Conservation (phyloP, 2,888 invertebrate species). For the Chromoteleia sp. region DNA sequence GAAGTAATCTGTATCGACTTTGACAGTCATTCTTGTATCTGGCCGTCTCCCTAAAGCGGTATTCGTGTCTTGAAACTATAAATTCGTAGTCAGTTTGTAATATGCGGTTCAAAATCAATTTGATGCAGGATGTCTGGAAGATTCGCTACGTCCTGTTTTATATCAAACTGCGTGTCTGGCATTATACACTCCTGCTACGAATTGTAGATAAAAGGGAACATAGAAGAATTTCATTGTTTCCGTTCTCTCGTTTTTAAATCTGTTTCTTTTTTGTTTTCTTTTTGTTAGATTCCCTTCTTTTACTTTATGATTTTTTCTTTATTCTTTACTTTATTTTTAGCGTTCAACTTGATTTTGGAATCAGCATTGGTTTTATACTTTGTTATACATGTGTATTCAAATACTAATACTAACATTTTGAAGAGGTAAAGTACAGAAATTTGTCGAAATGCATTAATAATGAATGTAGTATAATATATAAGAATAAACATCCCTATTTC, state of each 20-base stretch:
- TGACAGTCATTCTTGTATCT: slow-evolving; percentile 79
- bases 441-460: slow-evolving; percentile 19
- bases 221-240: slow-evolving; percentile 50
- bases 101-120: slow-evolving; percentile 70
- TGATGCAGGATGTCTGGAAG: slow-evolving; percentile 79
- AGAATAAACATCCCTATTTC: slow-evolving; percentile 34
- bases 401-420: slow-evolving; percentile 25
- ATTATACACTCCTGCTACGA: slow-evolving; percentile 56
- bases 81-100: slow-evolving; percentile 61
- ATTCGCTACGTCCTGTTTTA: slow-evolving; percentile 50
- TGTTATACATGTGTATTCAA: slow-evolving; percentile 24
- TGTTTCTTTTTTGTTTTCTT: slow-evolving; percentile 17
- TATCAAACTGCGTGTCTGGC: slow-evolving; percentile 60
- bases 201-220: slow-evolving; percentile 51
- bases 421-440: slow-evolving; percentile 45
- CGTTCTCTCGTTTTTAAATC: slow-evolving; percentile 23
- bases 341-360: slow-evolving; percentile 32
- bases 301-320: not conserved
- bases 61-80: slow-evolving; percentile 76
- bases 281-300: slow-evolving; percentile 17
- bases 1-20: slow-evolving; percentile 76
- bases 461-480: slow-evolving; percentile 20
- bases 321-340: slow-evolving; percentile 14
- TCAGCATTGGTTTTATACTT: slow-evolving; percentile 35
- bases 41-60: slow-evolving; percentile 85